A percentile compares a stretch with the other conserved stretches of the same genome.
Evolutionary conservation across 2,113 vertebrate species (phyloP).

Genomic region (Coregonus clupeaformis): DNA sequence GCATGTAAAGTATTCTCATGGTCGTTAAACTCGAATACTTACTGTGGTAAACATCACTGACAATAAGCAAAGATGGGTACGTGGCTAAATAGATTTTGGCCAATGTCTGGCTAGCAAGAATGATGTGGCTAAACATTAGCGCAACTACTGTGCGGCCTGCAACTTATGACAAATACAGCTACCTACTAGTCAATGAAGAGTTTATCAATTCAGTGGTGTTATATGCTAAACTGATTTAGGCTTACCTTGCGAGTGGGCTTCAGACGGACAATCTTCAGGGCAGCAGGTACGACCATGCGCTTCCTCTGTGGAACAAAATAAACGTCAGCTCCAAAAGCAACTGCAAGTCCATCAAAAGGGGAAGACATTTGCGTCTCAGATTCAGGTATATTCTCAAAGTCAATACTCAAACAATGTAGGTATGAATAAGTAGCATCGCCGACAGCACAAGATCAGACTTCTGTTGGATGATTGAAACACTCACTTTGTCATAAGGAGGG

Average conservation of each 20-base stretch:
- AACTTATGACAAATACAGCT: too few species aligned
- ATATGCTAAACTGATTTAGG: neutral
- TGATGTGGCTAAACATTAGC: too few species aligned
- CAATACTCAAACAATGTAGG: slow-evolving; percentile 81
- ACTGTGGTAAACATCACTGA: slow-evolving; percentile 65
- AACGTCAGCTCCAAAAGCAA: slow-evolving; percentile 3
- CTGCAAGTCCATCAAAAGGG: neutral
- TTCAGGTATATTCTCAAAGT: slow-evolving; percentile 64
- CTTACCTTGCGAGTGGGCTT: slow-evolving; percentile 90
- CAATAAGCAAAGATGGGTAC: slow-evolving; percentile 15
- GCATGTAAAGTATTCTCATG: slow-evolving; percentile 79
- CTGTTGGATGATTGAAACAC: neutral
- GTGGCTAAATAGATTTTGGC: too few species aligned
- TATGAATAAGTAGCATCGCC: slow-evolving; percentile 71
- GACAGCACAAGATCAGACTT: slow-evolving; percentile 47
- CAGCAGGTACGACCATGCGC: slow-evolving; percentile 89
- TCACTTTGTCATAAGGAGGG: slow-evolving; percentile 89
- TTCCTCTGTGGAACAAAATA: slow-evolving; percentile 76
- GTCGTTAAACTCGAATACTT: slow-evolving; percentile 72
- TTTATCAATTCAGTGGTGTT: neutral
- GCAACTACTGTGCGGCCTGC: too few species aligned
- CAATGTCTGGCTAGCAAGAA: too few species aligned
- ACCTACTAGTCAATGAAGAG: too few species aligned
- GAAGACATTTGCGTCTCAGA: slow-evolving; percentile 68
- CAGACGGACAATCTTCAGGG: slow-evolving; percentile 88